A percentile compares a stretch with the other conserved stretches of the same genome.
Evolutionary conservation across 2,888 invertebrate genomes (phyloP).

Genomic region (Formica aserva): DNA sequence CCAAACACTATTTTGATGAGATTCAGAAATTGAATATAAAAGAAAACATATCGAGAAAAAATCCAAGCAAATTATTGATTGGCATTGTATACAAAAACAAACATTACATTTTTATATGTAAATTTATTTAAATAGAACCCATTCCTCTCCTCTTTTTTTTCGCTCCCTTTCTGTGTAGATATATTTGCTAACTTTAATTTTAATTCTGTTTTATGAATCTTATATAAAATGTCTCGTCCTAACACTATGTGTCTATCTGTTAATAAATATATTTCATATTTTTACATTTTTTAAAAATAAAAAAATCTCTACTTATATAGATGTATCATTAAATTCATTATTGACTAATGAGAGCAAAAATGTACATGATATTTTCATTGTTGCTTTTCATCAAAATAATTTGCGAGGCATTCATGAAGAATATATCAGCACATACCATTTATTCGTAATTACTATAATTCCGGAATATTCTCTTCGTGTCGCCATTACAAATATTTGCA

Average conservation of each 20-base stretch:
- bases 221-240: background rate
- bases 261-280: conserved; percentile 4
- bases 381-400: conserved; percentile 14
- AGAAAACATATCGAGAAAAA: conserved; percentile 44
- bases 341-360: conserved; percentile 6
- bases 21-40: conserved; percentile 70
- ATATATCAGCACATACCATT: conserved; percentile 11
- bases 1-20: conserved; percentile 78
- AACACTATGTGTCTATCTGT: background rate
- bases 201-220: background rate
- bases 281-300: conserved; percentile 1
- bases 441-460: conserved; percentile 33
- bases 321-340: conserved; percentile 4
- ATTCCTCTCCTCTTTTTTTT: background rate
- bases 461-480: conserved; percentile 54
- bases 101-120: background rate
- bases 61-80: background rate
- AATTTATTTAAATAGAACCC: background rate
- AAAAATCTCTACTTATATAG: background rate
- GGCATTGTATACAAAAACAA: background rate
- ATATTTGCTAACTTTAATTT: conserved; percentile 9
- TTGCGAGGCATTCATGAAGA: conserved; percentile 2
- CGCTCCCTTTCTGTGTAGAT: background rate
- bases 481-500: conserved; percentile 63
- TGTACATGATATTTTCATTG: conserved; percentile 7